Evolutionary conservation across 2,113 vertebrate genomes (phyloP), one percentile per base, ranked within the genome.

Genomic region (Chaetops frenatus): DNA sequence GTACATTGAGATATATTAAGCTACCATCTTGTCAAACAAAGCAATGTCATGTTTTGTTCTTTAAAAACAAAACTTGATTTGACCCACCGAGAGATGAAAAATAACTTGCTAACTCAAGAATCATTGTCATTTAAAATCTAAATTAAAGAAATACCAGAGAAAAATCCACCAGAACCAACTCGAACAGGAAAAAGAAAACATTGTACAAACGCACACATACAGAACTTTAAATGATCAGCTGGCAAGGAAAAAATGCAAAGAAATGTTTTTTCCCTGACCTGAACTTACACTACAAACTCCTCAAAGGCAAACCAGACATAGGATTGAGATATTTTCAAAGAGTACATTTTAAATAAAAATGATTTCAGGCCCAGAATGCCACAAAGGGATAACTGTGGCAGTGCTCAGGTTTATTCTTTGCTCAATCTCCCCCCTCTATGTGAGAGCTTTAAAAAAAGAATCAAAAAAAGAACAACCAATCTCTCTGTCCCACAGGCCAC

Each of bases 341-440:
- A 60, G 40, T 9, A 35, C 29, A 80, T 18, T n/a, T 61, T 23
- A n/a, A 47, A 64, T 47, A 73, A 56, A 64, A 73, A 73, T 38
- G 64, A 47, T 28, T 19, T 24, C 35, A 45, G 21, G 42, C 22
- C 0, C 0, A 67, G 22, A 15, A 17, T 5, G 15, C 35, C 48
- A 38, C 38, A 42, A 27, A 69, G 15, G 28, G 7, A 33, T 42
- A 64, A 65, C 19, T 2, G 4, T 1, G 2, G 40, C 74, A 47
- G 28, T 0, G 1, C 22, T 65, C 24, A 12, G 11, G 18, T 70
- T 93, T 31, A 81, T 50, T 22, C 51, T 74, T 85, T 79, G 22
- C 36, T 89, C 35, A 80, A 11, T 3, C 8, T 69, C 19, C 3
- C 3, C 8, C n/a, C 29, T 69, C 36, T 33, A 1, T 4, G 27